Base-by-base conservation (phyloP, 2,113 vertebrate genomes). In the Pterocles orientalis region DNA sequence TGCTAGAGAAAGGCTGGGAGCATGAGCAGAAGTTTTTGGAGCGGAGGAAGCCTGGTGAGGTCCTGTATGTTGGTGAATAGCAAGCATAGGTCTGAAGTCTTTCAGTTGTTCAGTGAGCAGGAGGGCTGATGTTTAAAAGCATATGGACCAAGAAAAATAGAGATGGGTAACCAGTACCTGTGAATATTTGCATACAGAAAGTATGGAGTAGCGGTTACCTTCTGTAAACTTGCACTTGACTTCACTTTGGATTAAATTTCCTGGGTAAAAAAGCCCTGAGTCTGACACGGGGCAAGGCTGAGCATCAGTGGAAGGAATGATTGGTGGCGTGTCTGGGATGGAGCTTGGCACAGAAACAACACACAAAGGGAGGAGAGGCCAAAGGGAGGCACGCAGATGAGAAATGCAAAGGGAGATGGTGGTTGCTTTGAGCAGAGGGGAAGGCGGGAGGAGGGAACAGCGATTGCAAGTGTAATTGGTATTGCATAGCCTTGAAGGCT, bases 271-370 rank as follows among this genome's bases (percentile, higher is more conserved):
- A 89, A 81, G 69, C 39, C 45, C 36, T 13, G 51, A 87, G 25
- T 70, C 36, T 54, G 68, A 39, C 3, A 3, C 14, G 34, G 47
- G 69, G 21, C 65, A 88, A 83, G 53, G 64, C 88, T 68, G 47
- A 84, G 23, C 61, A 56, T 92, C 56, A 48, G 48, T 31, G 54
- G 48, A 91, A 78, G 26, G 47, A 95, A 78, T 83, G 90, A 83
- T 78, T 94, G 48, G 41, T 33, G 31, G 53, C 1, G 3, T 77
- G 82, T 84, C 78, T 89, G 72, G 45, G 72, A 78, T 82, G 51
- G 58, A 7, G 48, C 50, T 65, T 97, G 88, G 56, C 83, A 81
- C 41, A 34, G 56, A 20, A 88, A 18, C 65, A 4, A 0, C 8
- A 14, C 3, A 8, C 60, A 71, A 47, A 48, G 79, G 50, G 64